Percentiles rank a stretch among this genome's conserved stretches.
These are phyloP conservation scores for Platyscapa corneri DNA, from an alignment of 1,140 invertebrate species.

Conservation along the genomic window DNA sequence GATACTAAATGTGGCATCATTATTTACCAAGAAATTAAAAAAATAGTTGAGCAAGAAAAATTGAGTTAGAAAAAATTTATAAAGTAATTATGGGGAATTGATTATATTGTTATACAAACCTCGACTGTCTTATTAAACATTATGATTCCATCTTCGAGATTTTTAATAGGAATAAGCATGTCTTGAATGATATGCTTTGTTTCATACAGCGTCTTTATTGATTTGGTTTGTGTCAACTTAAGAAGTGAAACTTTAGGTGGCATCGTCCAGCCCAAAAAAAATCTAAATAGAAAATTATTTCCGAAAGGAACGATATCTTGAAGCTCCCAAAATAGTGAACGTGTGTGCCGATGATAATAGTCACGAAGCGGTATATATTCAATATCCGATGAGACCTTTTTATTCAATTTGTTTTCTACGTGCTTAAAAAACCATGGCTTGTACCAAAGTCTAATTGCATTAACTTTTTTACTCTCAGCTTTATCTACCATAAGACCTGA, in stretches of 20 bases:
- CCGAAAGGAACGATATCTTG: constrained; percentile 91
- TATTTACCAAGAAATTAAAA: too few species aligned
- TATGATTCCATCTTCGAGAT: constrained; percentile 78
- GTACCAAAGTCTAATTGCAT: constrained; percentile 85
- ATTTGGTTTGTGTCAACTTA: constrained; percentile 86
- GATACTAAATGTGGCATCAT: too few species aligned
- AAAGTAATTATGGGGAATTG: too few species aligned
- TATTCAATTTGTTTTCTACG: constrained; percentile 75
- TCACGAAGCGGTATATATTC: constrained; percentile 88
- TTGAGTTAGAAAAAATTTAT: too few species aligned
- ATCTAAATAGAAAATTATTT: constrained; percentile 85
- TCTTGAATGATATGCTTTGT: constrained; percentile 89
- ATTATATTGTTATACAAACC: too few species aligned
- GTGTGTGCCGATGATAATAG: constrained; percentile 89
- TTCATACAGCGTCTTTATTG: constrained; percentile 85
- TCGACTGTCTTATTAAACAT: constrained; percentile 81
- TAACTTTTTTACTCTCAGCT: constrained; percentile 70
- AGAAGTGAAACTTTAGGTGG: constrained; percentile 89
- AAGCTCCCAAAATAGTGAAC: constrained; percentile 88
- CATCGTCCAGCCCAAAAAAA: constrained; percentile 85
- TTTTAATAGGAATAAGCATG: constrained; percentile 84
- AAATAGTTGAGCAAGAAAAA: too few species aligned
- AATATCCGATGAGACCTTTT: constrained; percentile 28
- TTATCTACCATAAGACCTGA: constrained; percentile 46
- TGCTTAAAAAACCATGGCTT: constrained; percentile 91